Base-by-base conservation (phyloP, 2,888 invertebrate species). In the Eumerus sabulonum region DNA sequence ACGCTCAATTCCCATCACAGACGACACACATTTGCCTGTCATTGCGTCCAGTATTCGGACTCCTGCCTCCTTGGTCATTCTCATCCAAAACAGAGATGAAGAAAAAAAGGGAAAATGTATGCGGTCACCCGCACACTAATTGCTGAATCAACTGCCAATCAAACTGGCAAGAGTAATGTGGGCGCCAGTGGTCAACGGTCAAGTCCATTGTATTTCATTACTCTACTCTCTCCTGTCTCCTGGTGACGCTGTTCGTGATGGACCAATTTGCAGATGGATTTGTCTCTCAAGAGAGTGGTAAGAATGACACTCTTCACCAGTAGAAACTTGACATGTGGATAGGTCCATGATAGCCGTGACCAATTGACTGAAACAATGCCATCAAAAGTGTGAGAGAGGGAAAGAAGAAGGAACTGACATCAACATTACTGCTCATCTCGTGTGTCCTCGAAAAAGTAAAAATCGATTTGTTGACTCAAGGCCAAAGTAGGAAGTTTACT, bases 91-190 rank as follows among this genome's bases (percentile, higher is more conserved):
- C 27, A 27, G 27, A 27, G 27, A 27, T n/a, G n/a, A 27, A 7
- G 27, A 7, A 27, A 27, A 2, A 27, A 27, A 27, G 7, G 7
- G 7, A 27, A 27, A 4, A 27, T 27, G 38, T 53, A 64, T 71
- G 76, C 76, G 76, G 71, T 72, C 71, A 60, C 76, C 79, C 79
- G 79, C 68, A 79, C 74, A 70, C 79, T 70, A 79, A 74, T 79
- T 79, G 79, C 79, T 53, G 53, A 68, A 79, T 74, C 74, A 74
- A 68, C 74, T 79, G 79, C 74, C 74, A 74, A 70, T 79, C 79
- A 79, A 79, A 74, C 64, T 54, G 64, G 38, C 27, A 60, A 68
- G 68, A 74, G 68, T 64, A 38, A 79, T 74, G 71, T 74, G 79
- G 74, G 74, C 79, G 74, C 70, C 60, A 66, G 71, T 63, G 68